phyloP scores from a whole-genome alignment of 2,888 invertebrate genomes.

The Diachrysia chrysitis region DNA sequence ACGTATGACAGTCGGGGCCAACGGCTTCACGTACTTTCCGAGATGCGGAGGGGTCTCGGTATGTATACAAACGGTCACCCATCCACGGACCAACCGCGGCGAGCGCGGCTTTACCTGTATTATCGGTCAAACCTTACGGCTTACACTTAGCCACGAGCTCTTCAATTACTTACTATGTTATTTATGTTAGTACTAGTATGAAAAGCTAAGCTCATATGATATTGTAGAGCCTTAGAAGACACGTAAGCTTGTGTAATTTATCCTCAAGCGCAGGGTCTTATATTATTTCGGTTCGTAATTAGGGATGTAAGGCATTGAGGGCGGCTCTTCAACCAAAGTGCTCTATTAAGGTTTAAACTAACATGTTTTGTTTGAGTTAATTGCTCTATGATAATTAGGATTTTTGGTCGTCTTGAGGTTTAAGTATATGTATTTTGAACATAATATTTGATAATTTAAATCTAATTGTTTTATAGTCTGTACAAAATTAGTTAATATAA shows the following conservation, averaged over 20 bases:
- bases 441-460: background rate
- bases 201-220: background rate
- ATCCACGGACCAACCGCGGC: too few species aligned
- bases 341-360: slow-evolving; percentile 44
- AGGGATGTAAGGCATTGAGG: slow-evolving; percentile 9
- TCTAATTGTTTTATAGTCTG: background rate
- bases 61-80: too few species aligned
- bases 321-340: slow-evolving; percentile 19
- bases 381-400: background rate
- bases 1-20: too few species aligned
- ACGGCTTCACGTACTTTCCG: too few species aligned
- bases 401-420: background rate
- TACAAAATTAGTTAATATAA: too few species aligned
- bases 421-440: background rate
- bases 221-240: background rate
- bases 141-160: too few species aligned
- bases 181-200: background rate
- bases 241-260: slow-evolving; percentile 21
- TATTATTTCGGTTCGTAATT: slow-evolving; percentile 26
- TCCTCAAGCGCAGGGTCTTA: slow-evolving; percentile 9
- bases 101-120: too few species aligned
- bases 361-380: slow-evolving; percentile 23
- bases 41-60: too few species aligned
- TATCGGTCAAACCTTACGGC: too few species aligned
- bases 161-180: too few species aligned